phyloP scores from a whole-genome alignment of 2,113 vertebrate species.

The Diglossa brunneiventris region DNA sequence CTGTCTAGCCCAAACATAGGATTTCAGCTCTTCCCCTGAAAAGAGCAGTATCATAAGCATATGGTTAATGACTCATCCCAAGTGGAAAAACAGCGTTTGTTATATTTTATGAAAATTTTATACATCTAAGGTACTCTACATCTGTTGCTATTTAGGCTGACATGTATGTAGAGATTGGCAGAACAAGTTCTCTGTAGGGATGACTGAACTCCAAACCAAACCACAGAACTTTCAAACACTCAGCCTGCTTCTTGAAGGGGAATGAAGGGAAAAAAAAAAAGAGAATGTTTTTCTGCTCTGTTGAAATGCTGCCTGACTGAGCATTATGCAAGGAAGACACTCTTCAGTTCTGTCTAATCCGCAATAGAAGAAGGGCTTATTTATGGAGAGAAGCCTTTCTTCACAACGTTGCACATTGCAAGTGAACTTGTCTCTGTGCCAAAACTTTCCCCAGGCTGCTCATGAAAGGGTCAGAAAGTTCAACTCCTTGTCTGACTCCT shows the following conservation, averaged over 20 bases:
- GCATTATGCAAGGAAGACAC: slow-evolving; percentile 55
- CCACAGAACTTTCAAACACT: slow-evolving; percentile 77
- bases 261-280: slow-evolving; percentile 43
- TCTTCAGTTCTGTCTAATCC: slow-evolving; percentile 16
- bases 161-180: slow-evolving; percentile 84
- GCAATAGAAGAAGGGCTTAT: neutral
- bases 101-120: slow-evolving; percentile 79
- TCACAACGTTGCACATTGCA: neutral
- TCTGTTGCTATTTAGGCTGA: slow-evolving; percentile 84
- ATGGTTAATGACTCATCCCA: slow-evolving; percentile 82
- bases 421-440: neutral
- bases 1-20: slow-evolving; percentile 39
- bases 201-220: slow-evolving; percentile 82
- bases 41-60: slow-evolving; percentile 72
- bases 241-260: slow-evolving; percentile 72
- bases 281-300: slow-evolving; percentile 63
- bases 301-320: slow-evolving; percentile 71
- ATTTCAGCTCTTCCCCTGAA: slow-evolving; percentile 57
- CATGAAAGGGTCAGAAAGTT: neutral
- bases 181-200: slow-evolving; percentile 78
- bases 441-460: neutral
- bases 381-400: neutral
- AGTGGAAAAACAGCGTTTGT: slow-evolving; percentile 79
- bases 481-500: neutral
- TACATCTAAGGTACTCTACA: slow-evolving; percentile 78